These are phyloP conservation scores for Cyphomyrmex costatus DNA, from an alignment of 1,140 invertebrate genomes.

Conservation along the genomic window DNA sequence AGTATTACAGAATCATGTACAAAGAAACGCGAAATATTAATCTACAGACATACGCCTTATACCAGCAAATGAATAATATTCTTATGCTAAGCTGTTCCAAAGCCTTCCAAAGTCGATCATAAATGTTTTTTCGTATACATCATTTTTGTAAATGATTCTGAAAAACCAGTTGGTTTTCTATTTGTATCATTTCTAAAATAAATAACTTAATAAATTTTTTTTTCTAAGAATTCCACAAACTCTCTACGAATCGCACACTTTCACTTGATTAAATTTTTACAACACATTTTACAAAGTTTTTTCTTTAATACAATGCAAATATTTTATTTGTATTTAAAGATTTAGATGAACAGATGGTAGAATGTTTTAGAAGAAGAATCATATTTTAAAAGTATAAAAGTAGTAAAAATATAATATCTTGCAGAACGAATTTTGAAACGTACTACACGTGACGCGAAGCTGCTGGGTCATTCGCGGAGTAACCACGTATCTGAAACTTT, in stretches of 20 bases:
- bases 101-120: not conserved
- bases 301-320: not conserved
- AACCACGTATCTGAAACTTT: conserved; percentile 62
- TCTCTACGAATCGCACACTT: not conserved
- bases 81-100: not conserved
- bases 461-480: conserved; percentile 25
- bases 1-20: not conserved
- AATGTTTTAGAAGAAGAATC: not conserved
- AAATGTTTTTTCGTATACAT: not conserved
- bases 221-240: not conserved
- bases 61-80: conserved; percentile 24
- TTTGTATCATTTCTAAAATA: not conserved
- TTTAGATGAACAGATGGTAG: not conserved
- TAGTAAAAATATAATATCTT: conserved; percentile 24
- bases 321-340: conserved; percentile 22
- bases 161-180: no score
- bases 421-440: conserved; percentile 28
- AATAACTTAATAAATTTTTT: not conserved
- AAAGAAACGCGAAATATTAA: conserved; percentile 26
- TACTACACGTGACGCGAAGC: conserved; percentile 25
- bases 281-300: not conserved
- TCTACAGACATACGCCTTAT: not conserved
- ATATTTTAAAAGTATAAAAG: conserved; percentile 12
- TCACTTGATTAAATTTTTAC: not conserved
- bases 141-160: not conserved